Base-by-base conservation (phyloP, 2,888 invertebrate genomes). In the Scaptomyza caliginosa region DNA sequence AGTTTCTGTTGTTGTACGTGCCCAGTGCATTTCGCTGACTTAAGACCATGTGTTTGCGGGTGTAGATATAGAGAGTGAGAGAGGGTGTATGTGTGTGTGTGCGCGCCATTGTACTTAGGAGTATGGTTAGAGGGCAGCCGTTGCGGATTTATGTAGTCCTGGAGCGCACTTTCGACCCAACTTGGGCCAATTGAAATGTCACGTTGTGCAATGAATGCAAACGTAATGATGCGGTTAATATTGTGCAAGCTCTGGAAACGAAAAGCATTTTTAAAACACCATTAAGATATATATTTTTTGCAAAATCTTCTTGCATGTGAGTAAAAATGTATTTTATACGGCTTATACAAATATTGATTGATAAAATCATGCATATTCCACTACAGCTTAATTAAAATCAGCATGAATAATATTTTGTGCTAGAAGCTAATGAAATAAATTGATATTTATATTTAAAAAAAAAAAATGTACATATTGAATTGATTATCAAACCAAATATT, bases 161-260 rank as follows among this genome's bases (percentile, higher is more conserved):
- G 60, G 55, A 42, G 67, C 45, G 46, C 64, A 70, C 76, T 67
- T 73, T 77, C 60, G 71, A 67, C 84, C 81, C 67, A 50, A 57
- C 81, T 52, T 51, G 71, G 68, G 74, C 81, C 86, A 83, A 81
- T 81, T 83, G 80, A 81, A 86, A 86, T 80, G 86, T 81, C 84
- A 86, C 84, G 86, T 81, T 74, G 74, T 52, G 73, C 77, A 80
- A 80, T 86, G 84, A 86, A 86, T 83, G 84, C 58, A 81, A 76
- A 77, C 81, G 81, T 83, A 80, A 81, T 86, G 86, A 80, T 73
- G 86, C 76, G 86, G 64, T 69, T 80, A 80, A 80, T 84, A 67
- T 42, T 51, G 45, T 62, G 66, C 59, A 63, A 60, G 74, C 63
- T 51, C 21, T 52, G 42, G 52, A 45, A 52, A 50, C 23, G 40